Base-by-base conservation (phyloP, 2,888 invertebrate genomes). In the Rambutsinella grinnellia region DNA sequence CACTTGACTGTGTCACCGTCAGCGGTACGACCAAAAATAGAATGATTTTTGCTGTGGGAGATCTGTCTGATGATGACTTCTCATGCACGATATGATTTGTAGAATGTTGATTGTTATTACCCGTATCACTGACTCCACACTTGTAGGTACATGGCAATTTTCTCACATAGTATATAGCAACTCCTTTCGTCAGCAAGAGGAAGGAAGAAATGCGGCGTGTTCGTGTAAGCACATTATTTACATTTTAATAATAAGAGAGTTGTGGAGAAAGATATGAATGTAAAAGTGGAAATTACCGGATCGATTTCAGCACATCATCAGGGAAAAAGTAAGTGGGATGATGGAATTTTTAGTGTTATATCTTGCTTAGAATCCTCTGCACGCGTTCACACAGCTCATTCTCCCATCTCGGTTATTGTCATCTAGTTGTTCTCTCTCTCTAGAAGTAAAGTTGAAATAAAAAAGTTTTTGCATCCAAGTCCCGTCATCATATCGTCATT, bases 51-150 rank as follows among this genome's bases (percentile, higher is more conserved):
- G 13, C 13, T 8, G 36, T 13, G 36, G 5, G 36, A 36, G 13
- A 36, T n/a, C n/a, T n/a, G n/a, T n/a, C n/a, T n/a, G n/a, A n/a
- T n/a, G n/a, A n/a, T n/a, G n/a, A n/a, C n/a, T 36, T 36, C 36
- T 13, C 36, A 8, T 36, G 36, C 36, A 36, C 36, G 6, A 60
- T 44, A 21, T 60, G 58, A 60, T 44, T 36, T 60, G 58, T 60
- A 36, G 36, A 60, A 60, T 60, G 58, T 44, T 28, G 58, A 60
- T 24, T 54, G 36, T 13, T 36, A 54, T 23, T 24, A 24, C 24
- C 15, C 54, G 23, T 54, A n/a, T n/a, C n/a, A n/a, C n/a, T n/a
- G n/a, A n/a, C n/a, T n/a, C n/a, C n/a, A n/a, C n/a, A n/a, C 24
- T 54, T 23, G 8, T 53, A 21, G 13, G 15, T 54, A 13, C 51